Evolutionary conservation across 2,797 vertebrate species (phyloP), one percentile per base, ranked within the genome.

Genomic region (Neosilurus mollespiculum): DNA sequence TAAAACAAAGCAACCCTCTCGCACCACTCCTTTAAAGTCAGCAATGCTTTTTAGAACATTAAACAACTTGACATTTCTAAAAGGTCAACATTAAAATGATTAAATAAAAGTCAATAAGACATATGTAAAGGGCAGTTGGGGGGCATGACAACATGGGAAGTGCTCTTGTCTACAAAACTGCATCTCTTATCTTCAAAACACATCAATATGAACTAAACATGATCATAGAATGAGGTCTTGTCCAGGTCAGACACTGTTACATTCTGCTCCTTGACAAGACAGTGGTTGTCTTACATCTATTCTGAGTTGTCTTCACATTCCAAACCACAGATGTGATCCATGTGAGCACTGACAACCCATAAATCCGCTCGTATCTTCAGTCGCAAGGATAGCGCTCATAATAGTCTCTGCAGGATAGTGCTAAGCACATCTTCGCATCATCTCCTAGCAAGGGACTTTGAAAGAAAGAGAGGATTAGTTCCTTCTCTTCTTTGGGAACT

Each of bases 361-460:
- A 85, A 83, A 85, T 85, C 80, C 53, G 20, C 49, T 79, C 3
- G 61, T 73, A 37, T 73, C 75, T 82, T 61, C 2, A 6, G 66
- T 80, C 71, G 16, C 58, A 69, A 49, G 49, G 65, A 80, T 37
- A 54, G 67, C 1, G 34, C 79, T 76, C 62, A 49, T 88, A 84
- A 88, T 86, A 83, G 83, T 84, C 87, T 85, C 78, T 3, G 30
- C 76, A 77, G 82, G 85, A 84, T 59, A 64, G 64, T 75, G 66
- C 51, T 80, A 69, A 86, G 79, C 76, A 76, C 80, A 87, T 87
- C 84, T 86, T 73, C 67, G 53, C 72, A 30, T 86, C 84, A 65
- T 86, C 79, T 84, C 82, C 71, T 12, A 51, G 66, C 62, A 71
- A 78, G 65, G 49, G 77, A 81, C 51, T 83, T 77, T 37, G 10